Percentiles rank a stretch among this genome's conserved stretches.
phyloP scores from a whole-genome alignment of 2,113 vertebrate genomes.

The Melanerpes formicivorus region DNA sequence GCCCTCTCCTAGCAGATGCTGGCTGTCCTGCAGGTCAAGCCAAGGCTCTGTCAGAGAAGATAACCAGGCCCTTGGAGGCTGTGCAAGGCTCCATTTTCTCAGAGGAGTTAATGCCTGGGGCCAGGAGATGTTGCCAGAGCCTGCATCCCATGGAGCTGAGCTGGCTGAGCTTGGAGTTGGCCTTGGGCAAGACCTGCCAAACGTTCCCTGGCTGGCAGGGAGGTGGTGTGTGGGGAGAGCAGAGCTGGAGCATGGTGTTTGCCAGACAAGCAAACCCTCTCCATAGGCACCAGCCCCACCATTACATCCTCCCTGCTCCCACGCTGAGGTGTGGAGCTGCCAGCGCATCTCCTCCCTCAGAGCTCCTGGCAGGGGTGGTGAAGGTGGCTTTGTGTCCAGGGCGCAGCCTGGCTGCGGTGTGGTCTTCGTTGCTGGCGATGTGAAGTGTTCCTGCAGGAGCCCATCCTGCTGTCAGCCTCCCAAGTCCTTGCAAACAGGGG shows the following conservation, averaged over 20 bases:
- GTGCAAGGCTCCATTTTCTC: neutral
- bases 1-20: neutral
- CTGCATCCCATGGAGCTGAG: neutral
- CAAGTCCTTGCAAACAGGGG: neutral
- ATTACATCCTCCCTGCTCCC: neutral
- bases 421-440: neutral
- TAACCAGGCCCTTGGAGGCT: neutral
- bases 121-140: neutral
- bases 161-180: neutral
- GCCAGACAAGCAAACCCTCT: neutral
- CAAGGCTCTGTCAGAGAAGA: neutral
- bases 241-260: neutral
- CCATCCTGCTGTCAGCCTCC: neutral
- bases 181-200: neutral
- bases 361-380: neutral
- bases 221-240: neutral
- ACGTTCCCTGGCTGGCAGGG: accelerated
- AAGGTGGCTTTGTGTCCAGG: neutral
- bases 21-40: neutral
- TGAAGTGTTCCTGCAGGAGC: neutral
- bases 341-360: neutral
- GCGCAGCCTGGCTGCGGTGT: accelerated
- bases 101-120: neutral
- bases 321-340: neutral
- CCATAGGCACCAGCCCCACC: neutral